Percentiles rank a stretch among this genome's conserved stretches.
Conservation (phyloP, 2,888 invertebrate species). For the Trachelus tabidus region DNA sequence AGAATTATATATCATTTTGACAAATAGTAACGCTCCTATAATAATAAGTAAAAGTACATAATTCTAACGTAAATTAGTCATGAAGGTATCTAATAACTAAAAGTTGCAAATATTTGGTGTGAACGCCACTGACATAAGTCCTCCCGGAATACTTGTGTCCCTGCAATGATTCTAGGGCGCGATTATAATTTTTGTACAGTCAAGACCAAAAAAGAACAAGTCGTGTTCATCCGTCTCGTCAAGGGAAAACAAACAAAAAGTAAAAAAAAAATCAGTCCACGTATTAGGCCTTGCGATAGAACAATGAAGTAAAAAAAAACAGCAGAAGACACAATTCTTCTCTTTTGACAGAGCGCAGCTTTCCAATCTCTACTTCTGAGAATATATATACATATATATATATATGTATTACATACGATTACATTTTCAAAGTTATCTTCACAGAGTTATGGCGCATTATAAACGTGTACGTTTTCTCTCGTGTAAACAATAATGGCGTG, state of each 20-base stretch:
- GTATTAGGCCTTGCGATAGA: background rate
- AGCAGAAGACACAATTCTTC: background rate
- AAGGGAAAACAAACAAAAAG: background rate
- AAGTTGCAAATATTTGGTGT: conserved; percentile 5
- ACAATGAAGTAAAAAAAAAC: background rate
- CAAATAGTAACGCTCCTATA: background rate
- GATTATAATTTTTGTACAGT: background rate
- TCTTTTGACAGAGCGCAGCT: background rate
- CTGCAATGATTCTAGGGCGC: background rate
- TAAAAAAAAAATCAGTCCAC: background rate
- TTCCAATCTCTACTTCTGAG: background rate
- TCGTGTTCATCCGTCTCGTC: background rate
- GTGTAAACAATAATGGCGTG: conserved; percentile 3
- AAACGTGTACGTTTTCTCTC: background rate
- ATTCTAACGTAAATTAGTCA: background rate
- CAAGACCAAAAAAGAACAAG: background rate
- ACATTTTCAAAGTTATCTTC: background rate
- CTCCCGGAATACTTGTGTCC: background rate
- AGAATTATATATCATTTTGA: background rate
- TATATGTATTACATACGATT: background rate
- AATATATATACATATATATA: background rate
- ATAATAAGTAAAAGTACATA: background rate
- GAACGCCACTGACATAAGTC: background rate
- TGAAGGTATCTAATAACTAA: background rate
- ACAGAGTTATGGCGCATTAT: background rate